These are phyloP conservation scores for Laticauda laticaudata DNA, from an alignment of 2,113 vertebrate genomes.

Conservation along the genomic window DNA sequence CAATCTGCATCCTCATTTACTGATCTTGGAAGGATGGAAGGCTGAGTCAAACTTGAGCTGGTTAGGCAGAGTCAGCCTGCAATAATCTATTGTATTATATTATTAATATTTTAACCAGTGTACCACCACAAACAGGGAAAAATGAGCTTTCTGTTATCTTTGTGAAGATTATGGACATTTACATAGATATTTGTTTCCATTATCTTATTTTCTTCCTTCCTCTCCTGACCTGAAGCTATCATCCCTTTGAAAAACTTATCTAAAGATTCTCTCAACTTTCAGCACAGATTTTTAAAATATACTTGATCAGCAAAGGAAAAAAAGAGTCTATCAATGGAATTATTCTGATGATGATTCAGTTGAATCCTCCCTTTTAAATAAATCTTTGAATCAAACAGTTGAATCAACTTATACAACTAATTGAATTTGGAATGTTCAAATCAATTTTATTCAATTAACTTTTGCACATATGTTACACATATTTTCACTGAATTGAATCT, in stretches of 20 bases:
- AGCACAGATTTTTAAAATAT: not conserved
- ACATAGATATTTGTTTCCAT: not conserved
- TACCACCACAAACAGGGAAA: not conserved
- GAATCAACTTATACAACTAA: not conserved
- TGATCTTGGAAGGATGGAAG: too few relatives aligned
- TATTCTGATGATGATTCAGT: not conserved
- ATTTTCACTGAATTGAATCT: not conserved
- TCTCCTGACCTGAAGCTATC: not conserved
- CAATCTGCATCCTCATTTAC: too few relatives aligned
- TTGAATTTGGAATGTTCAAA: not conserved
- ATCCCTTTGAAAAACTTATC: not conserved
- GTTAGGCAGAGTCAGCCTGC: too few relatives aligned
- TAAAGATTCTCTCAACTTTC: not conserved
- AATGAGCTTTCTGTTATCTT: not conserved
- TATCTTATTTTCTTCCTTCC: not conserved
- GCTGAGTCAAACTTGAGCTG: too few relatives aligned
- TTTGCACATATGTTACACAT: not conserved
- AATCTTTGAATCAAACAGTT: not conserved
- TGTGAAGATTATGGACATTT: not conserved
- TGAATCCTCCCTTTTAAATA: not conserved
- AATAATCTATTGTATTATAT: too few relatives aligned
- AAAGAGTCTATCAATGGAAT: not conserved
- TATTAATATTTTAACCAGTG: too few relatives aligned
- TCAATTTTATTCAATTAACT: not conserved
- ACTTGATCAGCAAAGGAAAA: not conserved